Base-by-base conservation (phyloP, 2,113 vertebrate genomes). In the Abramis brama region DNA sequence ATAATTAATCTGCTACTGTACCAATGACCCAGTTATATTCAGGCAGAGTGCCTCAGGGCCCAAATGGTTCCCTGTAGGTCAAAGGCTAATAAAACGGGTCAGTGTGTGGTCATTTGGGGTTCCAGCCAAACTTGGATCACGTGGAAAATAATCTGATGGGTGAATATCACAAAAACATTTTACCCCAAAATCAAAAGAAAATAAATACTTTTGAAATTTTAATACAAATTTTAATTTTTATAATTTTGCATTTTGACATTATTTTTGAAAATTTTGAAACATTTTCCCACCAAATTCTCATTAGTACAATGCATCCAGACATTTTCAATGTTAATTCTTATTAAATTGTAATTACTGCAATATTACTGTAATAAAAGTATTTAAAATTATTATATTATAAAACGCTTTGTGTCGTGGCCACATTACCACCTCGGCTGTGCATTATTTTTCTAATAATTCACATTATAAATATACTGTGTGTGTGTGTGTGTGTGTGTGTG, bases 1-100 rank as follows among this genome's bases (percentile, higher is more conserved):
- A 50, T 55, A 75, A 36, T 79, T 33, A 84, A 89, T 84, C 86
- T 81, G 64, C 27, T 70, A 13, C 43, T 90, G 88, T 91, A 89
- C 82, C 59, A 87, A n/a, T 91, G 92, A 92, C 90, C 89, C 89
- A 94, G 77, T 91, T 93, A 83, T 36, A 68, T 39, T 82, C 64
- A 86, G 75, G 79, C 64, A 89, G 83, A 82, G 21, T 82, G 91
- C 91, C 90, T 83, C 82, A 84, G 90, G 87, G 81, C 78, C 86
- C 85, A 68, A 50, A 76, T 71, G 71, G 70, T 33, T 27, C 50
- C 25, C 39, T 86, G 7, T 70, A 62, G 87, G 89, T 81, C 76
- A 76, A 77, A 88, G 88, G 33, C 19, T 82, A 89, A 75, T 81
- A n/a, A 92, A 93, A 82, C 87, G 79, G 87, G 89, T 85, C 88